Conservation (phyloP, 2,797 vertebrate species). For the Vireo griseus region DNA sequence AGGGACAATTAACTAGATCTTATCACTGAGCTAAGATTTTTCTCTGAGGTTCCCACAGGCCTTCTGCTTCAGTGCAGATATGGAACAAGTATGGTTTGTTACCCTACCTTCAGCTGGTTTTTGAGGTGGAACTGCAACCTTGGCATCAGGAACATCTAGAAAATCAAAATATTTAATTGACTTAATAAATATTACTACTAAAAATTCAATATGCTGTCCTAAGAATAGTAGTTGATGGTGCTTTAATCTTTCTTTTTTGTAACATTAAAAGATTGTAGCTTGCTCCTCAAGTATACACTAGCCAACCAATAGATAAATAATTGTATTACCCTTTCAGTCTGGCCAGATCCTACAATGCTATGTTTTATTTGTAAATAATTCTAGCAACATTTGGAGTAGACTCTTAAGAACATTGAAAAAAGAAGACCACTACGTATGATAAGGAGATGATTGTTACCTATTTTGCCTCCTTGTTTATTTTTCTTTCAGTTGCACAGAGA, state of each 20-base stretch:
- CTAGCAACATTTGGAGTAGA: not conserved
- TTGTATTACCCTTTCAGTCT: not conserved
- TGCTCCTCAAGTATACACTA: not conserved
- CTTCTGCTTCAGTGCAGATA: not conserved
- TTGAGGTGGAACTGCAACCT: conserved; percentile 86
- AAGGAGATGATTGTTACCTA: not conserved
- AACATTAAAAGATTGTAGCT: not conserved
- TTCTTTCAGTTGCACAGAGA: not conserved
- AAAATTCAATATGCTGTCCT: not conserved
- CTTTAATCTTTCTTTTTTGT: not conserved
- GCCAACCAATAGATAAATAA: not conserved
- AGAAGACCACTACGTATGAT: not conserved
- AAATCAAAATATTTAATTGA: conserved; percentile 5
- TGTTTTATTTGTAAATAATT: not conserved
- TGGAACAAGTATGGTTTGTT: not conserved
- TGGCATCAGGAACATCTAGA: conserved; percentile 92
- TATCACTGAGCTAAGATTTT: not conserved
- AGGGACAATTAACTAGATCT: not conserved
- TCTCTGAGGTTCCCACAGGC: not conserved
- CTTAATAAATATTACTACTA: not conserved
- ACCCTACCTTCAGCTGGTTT: conserved; percentile 85
- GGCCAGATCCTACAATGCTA: not conserved
- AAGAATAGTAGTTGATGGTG: not conserved
- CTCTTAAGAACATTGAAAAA: not conserved
- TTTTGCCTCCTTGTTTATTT: not conserved